Base-by-base conservation (phyloP, 1,140 invertebrate genomes). In the Cardiocondyla obscurior region DNA sequence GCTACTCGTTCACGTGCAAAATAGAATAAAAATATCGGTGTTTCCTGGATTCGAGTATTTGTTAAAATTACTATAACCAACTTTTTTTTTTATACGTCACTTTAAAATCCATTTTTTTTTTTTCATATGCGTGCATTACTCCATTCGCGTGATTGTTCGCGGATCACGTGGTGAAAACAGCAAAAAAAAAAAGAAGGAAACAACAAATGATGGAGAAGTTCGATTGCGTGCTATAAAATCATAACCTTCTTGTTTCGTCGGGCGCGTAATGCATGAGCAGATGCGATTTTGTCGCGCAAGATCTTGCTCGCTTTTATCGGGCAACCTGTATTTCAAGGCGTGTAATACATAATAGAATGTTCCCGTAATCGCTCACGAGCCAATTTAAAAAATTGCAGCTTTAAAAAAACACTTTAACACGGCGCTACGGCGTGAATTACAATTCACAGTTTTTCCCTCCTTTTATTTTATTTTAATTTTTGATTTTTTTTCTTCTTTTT, bases 201-300 rank as follows among this genome's bases (percentile, higher is more conserved):
- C n/a, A n/a, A n/a, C n/a, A n/a, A n/a, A 36, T 44, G 42, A 73
- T 10, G 49, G 25, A 8, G 3, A 10, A 36, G 42, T 19, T 62
- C 16, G 57, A 51, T 76, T 19, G 73, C 73, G 58, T 76, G 73
- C 28, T n/a, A 5, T 62, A 25, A 53, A 67, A 69, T 79, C 46
- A 28, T 79, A 79, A 79, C 22, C 67, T 77, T 28, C 10, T 39
- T 62, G 25, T 79, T 69, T 28, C 22, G 25, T 36, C 30, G 58
- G 3, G 33, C 46, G 62, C 46, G 33, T 67, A 79, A 79, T 67
- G 49, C 25, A 39, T 22, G 33, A 10, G 46, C 22, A 36, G 73
- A 76, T 10, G 16, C 14, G 58, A 19, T 39, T 53, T 67, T 53
- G 62, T 77, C 60, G 74, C 46, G 30, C 74, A 22, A 77, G 30